phyloP scores from a whole-genome alignment of 2,888 invertebrate genomes.

The Pristionchus fissidentatus region DNA sequence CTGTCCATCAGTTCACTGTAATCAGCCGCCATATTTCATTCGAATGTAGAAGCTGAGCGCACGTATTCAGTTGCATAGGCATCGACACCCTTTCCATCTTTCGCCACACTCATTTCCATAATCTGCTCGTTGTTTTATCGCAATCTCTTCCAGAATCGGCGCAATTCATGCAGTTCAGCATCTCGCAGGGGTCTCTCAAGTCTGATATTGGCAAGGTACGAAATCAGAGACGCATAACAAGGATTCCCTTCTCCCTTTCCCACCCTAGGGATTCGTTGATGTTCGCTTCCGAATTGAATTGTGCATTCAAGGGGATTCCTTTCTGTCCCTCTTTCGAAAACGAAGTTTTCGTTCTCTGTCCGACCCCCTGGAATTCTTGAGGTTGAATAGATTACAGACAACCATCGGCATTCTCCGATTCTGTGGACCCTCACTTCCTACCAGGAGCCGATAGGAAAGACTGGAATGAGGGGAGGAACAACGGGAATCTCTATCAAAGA shows the following conservation, averaged over 20 bases:
- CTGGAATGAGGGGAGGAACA: constrained; percentile 32
- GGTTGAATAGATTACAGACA: constrained; percentile 49
- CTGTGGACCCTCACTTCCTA: constrained; percentile 45
- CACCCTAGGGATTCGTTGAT: constrained; percentile 17
- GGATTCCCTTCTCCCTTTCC: not conserved
- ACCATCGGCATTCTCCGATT: constrained; percentile 65
- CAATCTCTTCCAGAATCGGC: constrained; percentile 53
- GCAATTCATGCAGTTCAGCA: constrained; percentile 76
- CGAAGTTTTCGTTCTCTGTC: not conserved
- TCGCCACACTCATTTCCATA: constrained; percentile 5
- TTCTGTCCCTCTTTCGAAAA: constrained; percentile 82
- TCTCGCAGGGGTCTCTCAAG: constrained; percentile 74
- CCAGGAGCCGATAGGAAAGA: constrained; percentile 25
- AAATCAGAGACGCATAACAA: constrained; percentile 76
- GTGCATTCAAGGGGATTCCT: constrained; percentile 14
- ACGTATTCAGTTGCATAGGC: not conserved
- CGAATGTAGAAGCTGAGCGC: not conserved
- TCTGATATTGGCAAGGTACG: constrained; percentile 76
- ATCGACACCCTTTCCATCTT: not conserved
- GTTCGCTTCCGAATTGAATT: not conserved
- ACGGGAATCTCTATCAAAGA: not conserved
- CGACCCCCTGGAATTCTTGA: not conserved
- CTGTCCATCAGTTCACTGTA: not conserved
- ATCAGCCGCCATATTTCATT: not conserved
- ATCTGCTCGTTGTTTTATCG: not conserved